A percentile compares a stretch with the other conserved stretches of the same genome.
phyloP scores from a whole-genome alignment of 2,113 vertebrate genomes.

The Kryptolebias marmoratus region DNA sequence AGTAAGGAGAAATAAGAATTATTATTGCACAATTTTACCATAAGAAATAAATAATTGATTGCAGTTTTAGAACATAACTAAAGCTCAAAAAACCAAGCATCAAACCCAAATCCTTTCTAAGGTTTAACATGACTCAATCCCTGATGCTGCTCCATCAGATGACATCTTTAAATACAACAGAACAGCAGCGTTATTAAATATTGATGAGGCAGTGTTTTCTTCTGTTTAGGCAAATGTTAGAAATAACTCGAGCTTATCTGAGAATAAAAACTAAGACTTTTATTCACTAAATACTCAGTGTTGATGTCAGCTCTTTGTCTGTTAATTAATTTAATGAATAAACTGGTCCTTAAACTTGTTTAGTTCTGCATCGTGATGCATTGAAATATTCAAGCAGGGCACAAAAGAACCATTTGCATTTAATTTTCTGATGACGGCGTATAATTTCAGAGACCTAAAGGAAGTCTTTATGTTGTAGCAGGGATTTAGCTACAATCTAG shows the following conservation, averaged over 20 bases:
- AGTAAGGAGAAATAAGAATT: neutral
- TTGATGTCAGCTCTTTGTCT: neutral
- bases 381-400: conserved; percentile 3
- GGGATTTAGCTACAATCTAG: conserved; percentile 32
- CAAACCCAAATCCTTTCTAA: too few species aligned
- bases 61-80: too few species aligned
- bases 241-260: neutral
- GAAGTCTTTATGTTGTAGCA: conserved; percentile 46
- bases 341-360: conserved; percentile 6
- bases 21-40: too few species aligned
- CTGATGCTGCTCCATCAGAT: neutral
- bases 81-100: too few species aligned
- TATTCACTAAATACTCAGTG: neutral
- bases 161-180: neutral
- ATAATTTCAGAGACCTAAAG: conserved; percentile 31
- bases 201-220: neutral
- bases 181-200: neutral
- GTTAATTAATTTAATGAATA: neutral
- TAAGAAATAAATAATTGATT: too few species aligned
- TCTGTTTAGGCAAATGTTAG: neutral
- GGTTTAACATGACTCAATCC: too few species aligned
- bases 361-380: neutral
- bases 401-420: neutral
- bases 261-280: neutral
- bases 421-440: conserved; percentile 19